Percentiles rank a stretch among this genome's conserved stretches.
These are phyloP conservation scores for Chrysocyon brachyurus DNA, from an alignment of 2,797 vertebrate species.

Conservation along the genomic window DNA sequence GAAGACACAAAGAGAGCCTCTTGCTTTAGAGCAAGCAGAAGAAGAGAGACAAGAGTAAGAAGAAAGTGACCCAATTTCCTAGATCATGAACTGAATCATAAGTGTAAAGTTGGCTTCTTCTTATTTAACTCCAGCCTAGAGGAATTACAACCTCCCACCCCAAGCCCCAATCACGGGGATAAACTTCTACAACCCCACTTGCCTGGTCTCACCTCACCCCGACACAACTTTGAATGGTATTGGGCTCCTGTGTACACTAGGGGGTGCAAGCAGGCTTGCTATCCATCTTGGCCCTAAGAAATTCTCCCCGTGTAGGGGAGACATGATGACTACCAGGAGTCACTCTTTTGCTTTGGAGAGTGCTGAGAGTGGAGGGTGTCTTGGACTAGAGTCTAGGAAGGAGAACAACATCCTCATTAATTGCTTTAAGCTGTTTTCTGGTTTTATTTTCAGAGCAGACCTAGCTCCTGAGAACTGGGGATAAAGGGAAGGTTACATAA, in stretches of 20 bases:
- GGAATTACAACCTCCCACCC: not conserved
- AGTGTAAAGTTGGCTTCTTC: not conserved
- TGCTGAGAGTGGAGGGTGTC: constrained; percentile 27
- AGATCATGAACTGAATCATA: not conserved
- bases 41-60: not conserved
- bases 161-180: fast-evolving
- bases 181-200: fast-evolving
- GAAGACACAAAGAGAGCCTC: not conserved
- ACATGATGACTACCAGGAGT: not conserved
- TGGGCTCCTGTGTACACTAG: constrained; percentile 77
- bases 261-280: constrained; percentile 84
- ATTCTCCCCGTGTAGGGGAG: not conserved
- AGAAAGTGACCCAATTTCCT: not conserved
- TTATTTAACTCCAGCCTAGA: not conserved
- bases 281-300: not conserved
- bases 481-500: constrained; percentile 38
- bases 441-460: constrained; percentile 71
- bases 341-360: not conserved
- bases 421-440: constrained; percentile 74
- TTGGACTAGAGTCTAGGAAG: constrained; percentile 67
- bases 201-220: not conserved
- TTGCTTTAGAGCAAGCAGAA: too few relatives aligned
- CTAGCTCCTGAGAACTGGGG: not conserved
- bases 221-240: not conserved
- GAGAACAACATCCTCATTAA: constrained; percentile 69